Evolutionary conservation across 2,888 invertebrate genomes (phyloP), one percentile per base, ranked within the genome.

Genomic region (Philonicus albiceps): DNA sequence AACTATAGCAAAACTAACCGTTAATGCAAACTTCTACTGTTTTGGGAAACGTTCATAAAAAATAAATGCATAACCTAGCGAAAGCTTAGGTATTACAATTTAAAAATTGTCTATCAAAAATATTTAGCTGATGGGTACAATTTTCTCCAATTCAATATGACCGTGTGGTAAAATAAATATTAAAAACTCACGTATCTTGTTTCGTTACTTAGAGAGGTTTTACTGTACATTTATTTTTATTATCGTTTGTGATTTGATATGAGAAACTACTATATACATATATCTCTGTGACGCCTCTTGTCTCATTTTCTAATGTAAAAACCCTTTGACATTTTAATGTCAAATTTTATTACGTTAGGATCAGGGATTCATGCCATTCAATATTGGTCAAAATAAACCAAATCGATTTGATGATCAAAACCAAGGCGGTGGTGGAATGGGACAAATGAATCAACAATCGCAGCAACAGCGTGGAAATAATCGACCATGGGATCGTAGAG

Each of bases 331-430:
- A 85, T 87, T 89, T 90, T 89, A n/a, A 64, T 64, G 87, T 89
- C 88, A 89, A 87, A 87, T 88, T 90, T 89, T 84, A 84, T 84
- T 84, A 84, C 84, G 84, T 89, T 90, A 92, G 92, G 92, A 91
- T 89, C 89, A 91, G 89, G 91, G 88, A 87, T 88, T 87, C 87
- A 87, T 87, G 86, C 87, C 88, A 81, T 88, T 87, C 86, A 87
- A 88, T 80, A 87, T 88, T 86, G 91, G 90, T 90, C 86, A 86
- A 86, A 91, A 91, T 91, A 91, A 91, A 90, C 91, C 88, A 88
- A 88, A 86, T 86, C 88, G 87, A 76, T 88, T 88, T 87, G 87
- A 88, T 84, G 88, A 88, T 86, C 89, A 91, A 90, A 91, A 91
- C 90, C 91, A 91, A 91, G 91, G 91, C 89, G 91, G 91, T 72